Evolutionary conservation across 2,888 invertebrate species (phyloP).

Genomic region (Zygogramma bicolorata): DNA sequence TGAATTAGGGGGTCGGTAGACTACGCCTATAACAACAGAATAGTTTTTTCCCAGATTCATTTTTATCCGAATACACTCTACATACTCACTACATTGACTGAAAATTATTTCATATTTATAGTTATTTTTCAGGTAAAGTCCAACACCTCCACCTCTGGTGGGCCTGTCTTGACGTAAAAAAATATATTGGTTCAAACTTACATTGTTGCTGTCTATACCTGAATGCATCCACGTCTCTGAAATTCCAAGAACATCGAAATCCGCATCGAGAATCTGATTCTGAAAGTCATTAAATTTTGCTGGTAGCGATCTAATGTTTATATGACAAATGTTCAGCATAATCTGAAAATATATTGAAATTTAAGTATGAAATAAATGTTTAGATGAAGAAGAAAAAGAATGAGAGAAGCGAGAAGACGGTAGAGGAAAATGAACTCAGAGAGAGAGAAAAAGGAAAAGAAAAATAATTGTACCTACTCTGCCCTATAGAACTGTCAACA

Average conservation of each 20-base stretch:
- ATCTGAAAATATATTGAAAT: background rate
- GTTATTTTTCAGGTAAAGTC: background rate
- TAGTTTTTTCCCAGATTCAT: background rate
- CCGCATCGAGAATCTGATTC: too few relatives aligned
- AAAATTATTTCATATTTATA: background rate
- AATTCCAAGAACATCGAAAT: background rate
- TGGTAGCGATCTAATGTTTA: too few relatives aligned
- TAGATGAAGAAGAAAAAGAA: background rate
- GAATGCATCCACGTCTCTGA: conserved; percentile 4
- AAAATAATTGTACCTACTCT: background rate
- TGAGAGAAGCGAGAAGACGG: background rate
- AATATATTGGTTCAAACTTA: background rate
- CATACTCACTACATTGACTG: background rate
- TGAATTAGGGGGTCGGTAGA: background rate
- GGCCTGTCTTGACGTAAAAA: background rate
- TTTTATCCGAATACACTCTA: background rate
- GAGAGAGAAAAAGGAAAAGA: background rate
- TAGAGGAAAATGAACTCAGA: background rate
- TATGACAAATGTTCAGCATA: too few relatives aligned
- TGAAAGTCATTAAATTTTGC: too few relatives aligned
- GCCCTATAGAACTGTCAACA: background rate
- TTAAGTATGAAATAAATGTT: background rate
- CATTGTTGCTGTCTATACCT: conserved; percentile 1
- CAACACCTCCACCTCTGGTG: background rate
- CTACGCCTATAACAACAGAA: background rate